Evolutionary conservation across 2,888 invertebrate species (phyloP).

Genomic region (Phortica okadai): DNA sequence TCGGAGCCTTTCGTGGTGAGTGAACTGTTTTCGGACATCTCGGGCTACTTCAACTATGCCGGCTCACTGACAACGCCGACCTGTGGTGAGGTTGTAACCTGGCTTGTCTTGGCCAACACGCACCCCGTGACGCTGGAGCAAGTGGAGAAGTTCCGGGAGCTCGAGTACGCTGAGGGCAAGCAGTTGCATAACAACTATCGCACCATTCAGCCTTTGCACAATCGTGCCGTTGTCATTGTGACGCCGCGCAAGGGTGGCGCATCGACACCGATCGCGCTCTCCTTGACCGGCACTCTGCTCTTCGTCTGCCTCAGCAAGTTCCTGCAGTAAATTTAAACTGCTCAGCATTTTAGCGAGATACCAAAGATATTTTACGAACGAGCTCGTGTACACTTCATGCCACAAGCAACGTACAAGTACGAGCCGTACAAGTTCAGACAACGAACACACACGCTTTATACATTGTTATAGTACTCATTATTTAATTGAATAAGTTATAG

Average conservation of each 20-base stretch:
- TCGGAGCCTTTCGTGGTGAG: constrained; percentile 62
- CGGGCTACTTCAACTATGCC: constrained; percentile 81
- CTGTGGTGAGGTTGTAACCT: constrained; percentile 85
- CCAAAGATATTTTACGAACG: constrained; percentile 53
- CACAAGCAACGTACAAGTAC: constrained; percentile 54
- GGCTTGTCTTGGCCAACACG: constrained; percentile 82
- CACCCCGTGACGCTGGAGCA: constrained; percentile 78
- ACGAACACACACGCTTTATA: constrained; percentile 37
- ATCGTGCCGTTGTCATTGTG: constrained; percentile 70
- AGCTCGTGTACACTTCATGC: neutral
- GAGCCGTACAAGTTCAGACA: constrained; percentile 58
- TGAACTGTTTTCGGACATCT: constrained; percentile 78
- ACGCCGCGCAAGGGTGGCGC: constrained; percentile 18
- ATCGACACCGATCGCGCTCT: constrained; percentile 34
- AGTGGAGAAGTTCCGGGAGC: constrained; percentile 76
- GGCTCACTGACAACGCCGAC: constrained; percentile 87
- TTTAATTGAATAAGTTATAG: constrained; percentile 32
- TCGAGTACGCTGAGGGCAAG: constrained; percentile 72
- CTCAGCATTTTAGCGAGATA: constrained; percentile 28
- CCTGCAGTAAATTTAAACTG: constrained; percentile 42
- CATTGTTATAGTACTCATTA: constrained; percentile 38
- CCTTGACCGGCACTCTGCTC: constrained; percentile 45
- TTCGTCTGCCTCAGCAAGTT: constrained; percentile 48
- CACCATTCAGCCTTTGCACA: constrained; percentile 63
- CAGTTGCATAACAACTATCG: constrained; percentile 77